phyloP scores from a whole-genome alignment of 1,140 invertebrate species.

The Pomacea maculata region DNA sequence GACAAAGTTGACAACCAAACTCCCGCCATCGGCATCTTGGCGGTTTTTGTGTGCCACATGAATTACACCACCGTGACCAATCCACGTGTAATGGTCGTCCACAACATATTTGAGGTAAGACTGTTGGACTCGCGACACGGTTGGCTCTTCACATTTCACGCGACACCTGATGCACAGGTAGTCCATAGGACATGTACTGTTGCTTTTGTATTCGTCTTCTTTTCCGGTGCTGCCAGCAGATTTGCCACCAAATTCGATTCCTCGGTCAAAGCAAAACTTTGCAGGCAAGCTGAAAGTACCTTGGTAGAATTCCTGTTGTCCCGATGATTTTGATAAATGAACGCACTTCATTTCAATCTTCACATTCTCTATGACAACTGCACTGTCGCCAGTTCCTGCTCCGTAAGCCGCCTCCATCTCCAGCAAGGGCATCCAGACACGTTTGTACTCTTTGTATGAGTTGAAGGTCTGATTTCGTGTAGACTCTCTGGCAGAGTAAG shows the following conservation, averaged over 20 bases:
- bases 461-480: constrained; percentile 16
- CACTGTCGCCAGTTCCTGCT: constrained; percentile 26
- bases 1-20: constrained; percentile 1
- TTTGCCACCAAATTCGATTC: constrained; percentile 28
- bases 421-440: constrained; percentile 34
- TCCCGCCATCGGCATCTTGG: not conserved
- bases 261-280: constrained; percentile 31
- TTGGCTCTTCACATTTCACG: not conserved
- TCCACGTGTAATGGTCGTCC: constrained; percentile 15
- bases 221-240: constrained; percentile 6
- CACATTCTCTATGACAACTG: constrained; percentile 30
- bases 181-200: constrained; percentile 20
- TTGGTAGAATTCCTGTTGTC: constrained; percentile 10
- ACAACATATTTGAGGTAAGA: not conserved
- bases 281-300: constrained; percentile 25
- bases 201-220: not conserved
- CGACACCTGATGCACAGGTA: constrained; percentile 31
- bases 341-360: constrained; percentile 1
- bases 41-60: not conserved
- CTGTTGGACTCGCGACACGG: not conserved
- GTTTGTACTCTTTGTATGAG: constrained; percentile 25
- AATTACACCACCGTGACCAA: constrained; percentile 9
- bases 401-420: constrained; percentile 40
- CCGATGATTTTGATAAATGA: not conserved
- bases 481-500: constrained; percentile 19